Evolutionary conservation across 1,140 invertebrate genomes (phyloP), one percentile per base, ranked within the genome.

Genomic region (Laupala kohalensis): DNA sequence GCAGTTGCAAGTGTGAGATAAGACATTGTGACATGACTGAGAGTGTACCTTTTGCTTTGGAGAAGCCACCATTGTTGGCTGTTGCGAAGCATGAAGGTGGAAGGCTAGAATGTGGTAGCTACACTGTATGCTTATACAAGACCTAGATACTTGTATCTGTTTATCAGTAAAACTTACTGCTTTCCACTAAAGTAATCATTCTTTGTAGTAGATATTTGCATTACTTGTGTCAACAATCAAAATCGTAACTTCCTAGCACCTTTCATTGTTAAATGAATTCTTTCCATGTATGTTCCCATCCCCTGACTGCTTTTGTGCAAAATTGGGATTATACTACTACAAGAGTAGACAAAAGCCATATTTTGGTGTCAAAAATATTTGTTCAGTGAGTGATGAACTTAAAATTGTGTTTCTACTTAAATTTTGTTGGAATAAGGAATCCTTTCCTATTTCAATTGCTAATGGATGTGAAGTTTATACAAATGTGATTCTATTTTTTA

Each of bases 61-160:
- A 19, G 9, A 53, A 19, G 19, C 37, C 37, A 53, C 19, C 9
- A 19, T 53, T 13, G 37, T 53, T 53, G 37, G 37, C 37, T 53
- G 37, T 19, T 13, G 9, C 19, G 9, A 53, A 53, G 37, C 37
- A 53, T 53, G 5, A 68, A 68, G 67, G n/a, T 68, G 28, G 13
- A 68, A 23, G 25, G 23, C 12, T 37, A 29, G 25, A 23, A 70
- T 30, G 26, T 63, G 69, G 53, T 70, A 70, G 69, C 23, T 70
- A 70, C 26, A 70, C 26, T 70, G 69, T 70, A 64, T 70, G 69
- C 69, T 63, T 70, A 30, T 64, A 70, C 67, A 70, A 70, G 37
- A 26, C 26, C 29, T 70, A 70, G 69, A 70, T 24, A 70, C n/a
- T 64, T 70, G 69, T 70, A 70, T 70, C 67, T 70, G 25, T 70